Evolutionary conservation across 2,888 invertebrate genomes (phyloP), one percentile per base, ranked within the genome.

Genomic region (Acanthococcus lagerstroemiae): DNA sequence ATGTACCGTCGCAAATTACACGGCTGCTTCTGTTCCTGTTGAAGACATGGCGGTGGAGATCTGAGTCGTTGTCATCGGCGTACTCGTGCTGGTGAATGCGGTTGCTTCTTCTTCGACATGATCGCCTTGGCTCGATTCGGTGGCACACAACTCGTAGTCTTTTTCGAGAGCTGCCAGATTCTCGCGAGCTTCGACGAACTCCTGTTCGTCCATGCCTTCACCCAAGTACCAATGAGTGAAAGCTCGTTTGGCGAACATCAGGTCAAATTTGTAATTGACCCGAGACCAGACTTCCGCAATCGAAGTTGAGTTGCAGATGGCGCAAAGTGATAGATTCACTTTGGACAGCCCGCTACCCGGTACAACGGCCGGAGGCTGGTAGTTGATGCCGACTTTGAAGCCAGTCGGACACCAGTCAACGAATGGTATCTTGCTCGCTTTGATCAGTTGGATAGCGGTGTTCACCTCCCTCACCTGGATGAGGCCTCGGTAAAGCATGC

Each of bases 241-340:
- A 17, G 68, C 68, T 19, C 67, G 63, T 44, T 65, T 68, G 12
- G 81, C 79, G 73, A 82, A 83, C 80, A 83, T 82, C 7, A 67
- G 27, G 30, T 69, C 67, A 61, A 69, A 69, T 27, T 69, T 69
- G 21, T 55, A n/a, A 25, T 60, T 66, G 6, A 69, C 60, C 6
- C 57, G 77, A 4, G 58, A 46, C 58, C 58, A 58, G 5, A 58
- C 58, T 17, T 58, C 58, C 21, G 48, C 58, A 12, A 58, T 58
- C 1, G 58, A n/a, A 5, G 58, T 58, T 9, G 58, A 48, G 24
- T 58, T 58, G n/a, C 58, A 37, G 25, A 48, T 48, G 2, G 58
- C 58, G 58, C 58, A 58, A 7, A 46, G 17, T 1, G 58, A 46
- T 26, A 58, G 24, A 17, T 58, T 48, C 4, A 58, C 58, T 19